Base-by-base conservation (phyloP, 1,140 invertebrate species). In the Drosophila miranda region DNA sequence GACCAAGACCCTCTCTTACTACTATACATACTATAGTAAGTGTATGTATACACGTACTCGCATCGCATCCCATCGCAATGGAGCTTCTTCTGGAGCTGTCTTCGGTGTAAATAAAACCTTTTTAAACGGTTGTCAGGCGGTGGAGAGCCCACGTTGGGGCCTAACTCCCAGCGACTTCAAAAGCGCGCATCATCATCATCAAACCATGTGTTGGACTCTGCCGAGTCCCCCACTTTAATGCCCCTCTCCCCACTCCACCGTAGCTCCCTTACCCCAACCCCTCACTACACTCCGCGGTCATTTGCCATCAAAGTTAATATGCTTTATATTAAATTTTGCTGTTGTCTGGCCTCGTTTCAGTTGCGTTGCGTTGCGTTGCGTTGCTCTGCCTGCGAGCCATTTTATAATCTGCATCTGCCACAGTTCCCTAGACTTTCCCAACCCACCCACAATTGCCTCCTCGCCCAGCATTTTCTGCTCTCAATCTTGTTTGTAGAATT, bases 61-160 rank as follows among this genome's bases (percentile, higher is more conserved):
- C 5, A 14, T 14, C n/a, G 5, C 23, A 26, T 42, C 23, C n/a
- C 9, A 14, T 14, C n/a, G 28, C 16, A 59, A n/a, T 14, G 23
- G 23, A 26, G 23, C 8, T 46, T 56, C 38, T 61, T 51, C 49
- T 41, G 19, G 51, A 48, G 56, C 58, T 71, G 77, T 72, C 78
- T 75, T 68, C 82, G 82, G 82, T 87, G 82, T 87, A 87, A 87
- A 87, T 87, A 87, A 87, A 87, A 87, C 82, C 82, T 87, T 87
- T 87, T 87, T 86, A 86, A 86, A 86, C 82, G 82, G 52, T 86
- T 86, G 82, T 87, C 82, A 81, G 84, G 78, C 72, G 70, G 81
- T 21, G 56, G 44, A 56, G 53, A 49, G 45, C 69, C 75, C 79
- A 78, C 60, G 62, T 43, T 57, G 55, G 45, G 53, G 51, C 57